phyloP scores from a whole-genome alignment of 2,113 vertebrate species.

The Gymnorhina tibicen region DNA sequence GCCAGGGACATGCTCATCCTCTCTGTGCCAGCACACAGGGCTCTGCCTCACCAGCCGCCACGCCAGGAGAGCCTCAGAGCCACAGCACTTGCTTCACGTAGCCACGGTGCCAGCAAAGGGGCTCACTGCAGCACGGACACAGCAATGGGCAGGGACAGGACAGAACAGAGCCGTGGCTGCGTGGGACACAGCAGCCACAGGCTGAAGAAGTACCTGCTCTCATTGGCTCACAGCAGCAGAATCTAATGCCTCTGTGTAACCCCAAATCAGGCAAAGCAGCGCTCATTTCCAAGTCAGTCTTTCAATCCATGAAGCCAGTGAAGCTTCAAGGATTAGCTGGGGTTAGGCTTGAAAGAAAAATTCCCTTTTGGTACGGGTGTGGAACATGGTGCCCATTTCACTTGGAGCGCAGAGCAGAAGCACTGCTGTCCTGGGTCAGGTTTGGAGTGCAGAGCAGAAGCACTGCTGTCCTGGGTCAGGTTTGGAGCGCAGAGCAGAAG shows the following conservation, averaged over 20 bases:
- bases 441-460: neutral
- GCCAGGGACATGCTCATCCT: rapidly evolving
- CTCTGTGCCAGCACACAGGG: neutral
- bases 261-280: neutral
- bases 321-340: neutral
- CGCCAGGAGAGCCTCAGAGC: neutral
- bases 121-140: neutral
- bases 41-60: neutral
- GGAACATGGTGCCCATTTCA: neutral
- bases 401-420: neutral
- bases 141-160: neutral
- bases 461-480: rapidly evolving
- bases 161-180: neutral
- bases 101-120: neutral
- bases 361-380: neutral
- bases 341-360: neutral
- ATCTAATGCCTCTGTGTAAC: neutral
- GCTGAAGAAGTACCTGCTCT: neutral
- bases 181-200: neutral
- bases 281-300: neutral
- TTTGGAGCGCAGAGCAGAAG: neutral
- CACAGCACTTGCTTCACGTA: rapidly evolving
- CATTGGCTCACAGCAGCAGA: neutral
- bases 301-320: neutral
- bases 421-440: rapidly evolving